Evolutionary conservation across 1,140 invertebrate species (phyloP).

Genomic region (Oscheius sp.): DNA sequence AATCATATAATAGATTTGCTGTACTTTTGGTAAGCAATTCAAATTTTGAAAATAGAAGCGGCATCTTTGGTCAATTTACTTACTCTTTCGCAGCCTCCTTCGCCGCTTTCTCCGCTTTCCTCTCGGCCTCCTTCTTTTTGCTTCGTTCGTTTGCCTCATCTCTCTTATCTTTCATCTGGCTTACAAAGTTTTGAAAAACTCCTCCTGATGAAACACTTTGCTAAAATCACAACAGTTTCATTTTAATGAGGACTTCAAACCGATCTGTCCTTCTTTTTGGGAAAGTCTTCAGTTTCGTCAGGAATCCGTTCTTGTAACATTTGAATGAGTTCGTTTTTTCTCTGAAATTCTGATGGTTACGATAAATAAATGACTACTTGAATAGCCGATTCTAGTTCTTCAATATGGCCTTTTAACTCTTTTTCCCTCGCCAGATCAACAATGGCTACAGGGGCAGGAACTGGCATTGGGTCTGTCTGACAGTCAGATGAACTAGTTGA

Average conservation of each 20-base stretch:
- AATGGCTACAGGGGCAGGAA: conserved; percentile 25
- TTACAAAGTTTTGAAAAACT: conserved; percentile 43
- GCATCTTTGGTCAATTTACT: not conserved
- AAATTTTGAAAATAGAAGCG: not conserved
- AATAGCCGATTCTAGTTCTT: conserved; percentile 33
- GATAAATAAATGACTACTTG: too few species aligned
- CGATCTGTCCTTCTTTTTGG: conserved; percentile 29
- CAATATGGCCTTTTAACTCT: conserved; percentile 33
- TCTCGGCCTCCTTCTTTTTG: conserved; percentile 34
- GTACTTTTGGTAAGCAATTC: too few species aligned
- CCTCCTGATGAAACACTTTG: conserved; percentile 21
- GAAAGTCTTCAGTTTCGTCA: conserved; percentile 23
- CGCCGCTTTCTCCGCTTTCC: conserved; percentile 37
- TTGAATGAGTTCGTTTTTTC: conserved; percentile 35
- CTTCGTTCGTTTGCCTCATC: conserved; percentile 23
- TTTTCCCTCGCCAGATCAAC: conserved; percentile 36
- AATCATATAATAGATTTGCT: conserved; percentile 18
- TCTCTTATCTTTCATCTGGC: conserved; percentile 46
- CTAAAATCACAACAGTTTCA: not conserved
- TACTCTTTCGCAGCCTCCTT: conserved; percentile 41
- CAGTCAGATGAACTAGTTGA: conserved; percentile 1
- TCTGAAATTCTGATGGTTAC: too few species aligned
- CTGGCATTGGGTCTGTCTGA: conserved; percentile 38
- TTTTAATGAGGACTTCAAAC: not conserved
- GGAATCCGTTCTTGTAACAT: conserved; percentile 37